Conservation (phyloP, 2,113 vertebrate species). For the Cnemophilus loriae region DNA sequence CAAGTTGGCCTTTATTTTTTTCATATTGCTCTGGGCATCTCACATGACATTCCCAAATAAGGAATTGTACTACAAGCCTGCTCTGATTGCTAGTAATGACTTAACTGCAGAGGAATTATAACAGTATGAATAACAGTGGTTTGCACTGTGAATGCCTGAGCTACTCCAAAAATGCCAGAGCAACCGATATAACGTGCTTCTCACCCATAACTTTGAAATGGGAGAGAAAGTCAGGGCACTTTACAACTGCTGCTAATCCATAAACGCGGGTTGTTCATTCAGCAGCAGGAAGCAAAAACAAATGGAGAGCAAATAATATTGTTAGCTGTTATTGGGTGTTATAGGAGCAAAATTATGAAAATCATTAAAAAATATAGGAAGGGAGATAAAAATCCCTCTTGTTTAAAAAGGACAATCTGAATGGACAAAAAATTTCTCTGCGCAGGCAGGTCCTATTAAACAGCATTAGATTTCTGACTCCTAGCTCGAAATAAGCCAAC, state of each 20-base stretch:
- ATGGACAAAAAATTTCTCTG: not conserved
- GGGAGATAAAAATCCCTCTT: not conserved
- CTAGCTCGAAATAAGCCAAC: not conserved
- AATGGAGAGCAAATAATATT: constrained; percentile 21
- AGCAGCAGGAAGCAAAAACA: constrained; percentile 60
- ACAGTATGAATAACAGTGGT: constrained; percentile 85
- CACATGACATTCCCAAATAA: constrained; percentile 99
- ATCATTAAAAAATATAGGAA: not conserved
- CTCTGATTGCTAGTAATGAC: constrained; percentile 94
- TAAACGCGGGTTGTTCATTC: constrained; percentile 72
- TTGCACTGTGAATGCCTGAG: constrained; percentile 71
- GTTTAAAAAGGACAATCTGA: not conserved
- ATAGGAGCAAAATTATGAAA: not conserved
- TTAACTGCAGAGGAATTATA: constrained; percentile 96
- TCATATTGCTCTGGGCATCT: constrained; percentile 87
- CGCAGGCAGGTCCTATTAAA: not conserved
- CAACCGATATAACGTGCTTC: constrained; percentile 66
- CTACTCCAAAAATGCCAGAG: constrained; percentile 76
- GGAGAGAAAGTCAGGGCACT: constrained; percentile 64
- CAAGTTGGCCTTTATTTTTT: constrained; percentile 85
- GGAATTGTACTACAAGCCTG: constrained; percentile 87
- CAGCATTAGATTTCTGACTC: not conserved
- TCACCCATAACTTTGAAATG: constrained; percentile 64
- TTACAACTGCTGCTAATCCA: constrained; percentile 64
- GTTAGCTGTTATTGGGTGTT: not conserved